phyloP scores from a whole-genome alignment of 2,797 vertebrate species.

The Bufotes viridis region DNA sequence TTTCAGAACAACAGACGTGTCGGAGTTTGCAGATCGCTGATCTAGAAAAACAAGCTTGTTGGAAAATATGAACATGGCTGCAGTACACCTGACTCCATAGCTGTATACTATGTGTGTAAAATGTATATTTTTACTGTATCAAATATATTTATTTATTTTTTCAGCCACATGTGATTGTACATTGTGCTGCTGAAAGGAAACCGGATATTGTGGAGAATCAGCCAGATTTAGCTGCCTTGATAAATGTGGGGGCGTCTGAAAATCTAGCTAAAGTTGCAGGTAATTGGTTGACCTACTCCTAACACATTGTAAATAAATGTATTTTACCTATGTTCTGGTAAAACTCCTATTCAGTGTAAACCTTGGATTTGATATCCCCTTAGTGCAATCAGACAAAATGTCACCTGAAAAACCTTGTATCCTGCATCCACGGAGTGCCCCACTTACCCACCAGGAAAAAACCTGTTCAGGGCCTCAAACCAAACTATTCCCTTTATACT shows the following conservation, averaged over 20 bases:
- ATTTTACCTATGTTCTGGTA: no score
- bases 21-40: no score
- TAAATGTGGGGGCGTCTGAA: conserved; percentile 89
- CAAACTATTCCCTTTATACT: not conserved
- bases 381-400: no score
- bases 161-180: conserved; percentile 91
- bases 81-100: not conserved
- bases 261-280: conserved; percentile 92
- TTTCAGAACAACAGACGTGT: no score
- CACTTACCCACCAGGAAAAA: no score
- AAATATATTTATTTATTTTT: conserved; percentile 65
- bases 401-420: no score
- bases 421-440: no score
- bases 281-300: conserved; percentile 64
- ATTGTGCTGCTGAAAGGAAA: conserved; percentile 94
- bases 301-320: not conserved
- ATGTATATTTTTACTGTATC: not conserved
- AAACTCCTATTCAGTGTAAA: no score
- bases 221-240: conserved; percentile 85
- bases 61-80: not conserved
- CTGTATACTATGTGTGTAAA: not conserved
- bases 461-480: no score
- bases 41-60: not conserved
- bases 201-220: conserved; percentile 92
- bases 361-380: no score